Percentiles rank a stretch among this genome's conserved stretches.
These are phyloP conservation scores for Tipula unca DNA, from an alignment of 2,888 invertebrate genomes.

Conservation along the genomic window DNA sequence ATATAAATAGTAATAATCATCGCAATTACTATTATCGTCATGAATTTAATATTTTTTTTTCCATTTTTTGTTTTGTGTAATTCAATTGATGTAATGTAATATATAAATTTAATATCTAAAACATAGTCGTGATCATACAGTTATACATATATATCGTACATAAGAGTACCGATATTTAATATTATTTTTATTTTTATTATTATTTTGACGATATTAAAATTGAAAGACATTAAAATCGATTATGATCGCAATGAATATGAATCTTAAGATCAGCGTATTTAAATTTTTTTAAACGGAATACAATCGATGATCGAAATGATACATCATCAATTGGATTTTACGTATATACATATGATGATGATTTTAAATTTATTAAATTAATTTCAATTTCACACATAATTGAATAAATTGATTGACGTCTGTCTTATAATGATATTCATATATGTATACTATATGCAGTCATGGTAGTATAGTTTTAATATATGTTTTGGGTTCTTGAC, in stretches of 20 bases:
- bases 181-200: not conserved
- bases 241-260: not conserved
- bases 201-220: not conserved
- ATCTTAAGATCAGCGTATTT: not conserved
- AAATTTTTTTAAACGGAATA: not conserved
- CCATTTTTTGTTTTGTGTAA: not conserved
- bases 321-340: not conserved
- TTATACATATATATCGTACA: not conserved
- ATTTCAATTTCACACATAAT: not conserved
- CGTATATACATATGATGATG: not conserved
- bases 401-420: not conserved
- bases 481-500: not conserved
- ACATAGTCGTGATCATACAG: not conserved
- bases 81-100: not conserved
- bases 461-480: no score
- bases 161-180: not conserved
- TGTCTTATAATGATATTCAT: not conserved
- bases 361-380: not conserved
- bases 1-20: slow-evolving; percentile 8
- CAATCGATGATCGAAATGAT: not conserved
- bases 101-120: slow-evolving; percentile 14
- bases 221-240: not conserved
- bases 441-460: not conserved
- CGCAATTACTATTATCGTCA: not conserved
- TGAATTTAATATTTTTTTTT: not conserved